phyloP scores from a whole-genome alignment of 2,113 vertebrate species.

The Takifugu bimaculatus region DNA sequence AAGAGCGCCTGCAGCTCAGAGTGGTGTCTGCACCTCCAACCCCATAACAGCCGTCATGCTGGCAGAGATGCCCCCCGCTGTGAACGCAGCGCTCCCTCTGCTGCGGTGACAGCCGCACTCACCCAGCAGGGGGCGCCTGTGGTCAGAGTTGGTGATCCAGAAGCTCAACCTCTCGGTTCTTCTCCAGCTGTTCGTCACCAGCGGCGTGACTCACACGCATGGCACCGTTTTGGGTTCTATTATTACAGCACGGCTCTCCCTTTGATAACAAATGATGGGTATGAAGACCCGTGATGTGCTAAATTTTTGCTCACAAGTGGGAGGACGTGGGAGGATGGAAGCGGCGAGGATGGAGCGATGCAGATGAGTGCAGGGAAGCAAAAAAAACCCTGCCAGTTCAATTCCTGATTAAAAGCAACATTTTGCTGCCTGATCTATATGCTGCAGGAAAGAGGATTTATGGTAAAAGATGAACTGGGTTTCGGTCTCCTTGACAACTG shows the following conservation, averaged over 20 bases:
- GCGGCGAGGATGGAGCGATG: constrained; percentile 34
- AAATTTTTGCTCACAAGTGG: constrained; percentile 51
- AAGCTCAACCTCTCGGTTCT: constrained; percentile 32
- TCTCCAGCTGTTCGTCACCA: constrained; percentile 55
- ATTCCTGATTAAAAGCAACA: constrained; percentile 6
- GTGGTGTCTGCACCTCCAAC: too few species aligned
- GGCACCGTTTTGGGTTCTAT: constrained; percentile 35
- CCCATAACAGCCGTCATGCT: too few species aligned
- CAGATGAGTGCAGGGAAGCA: constrained; percentile 38
- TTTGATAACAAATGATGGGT: constrained; percentile 48
- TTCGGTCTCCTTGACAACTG: constrained; percentile 71
- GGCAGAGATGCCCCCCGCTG: too few species aligned
- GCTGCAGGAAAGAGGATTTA: constrained; percentile 6
- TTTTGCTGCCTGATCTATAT: constrained; percentile 1
- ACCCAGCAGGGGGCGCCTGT: constrained; percentile 46
- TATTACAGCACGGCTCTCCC: constrained; percentile 32
- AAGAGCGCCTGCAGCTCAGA: too few species aligned
- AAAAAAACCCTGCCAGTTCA: constrained; percentile 26
- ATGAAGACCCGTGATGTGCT: constrained; percentile 43
- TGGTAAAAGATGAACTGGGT: constrained; percentile 27
- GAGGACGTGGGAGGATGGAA: constrained; percentile 61
- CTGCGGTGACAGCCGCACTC: neutral
- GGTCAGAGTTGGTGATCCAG: neutral
- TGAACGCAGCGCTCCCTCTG: neutral
- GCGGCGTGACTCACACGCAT: constrained; percentile 63